phyloP scores from a whole-genome alignment of 2,113 vertebrate species.

The Lucifuga dentata region DNA sequence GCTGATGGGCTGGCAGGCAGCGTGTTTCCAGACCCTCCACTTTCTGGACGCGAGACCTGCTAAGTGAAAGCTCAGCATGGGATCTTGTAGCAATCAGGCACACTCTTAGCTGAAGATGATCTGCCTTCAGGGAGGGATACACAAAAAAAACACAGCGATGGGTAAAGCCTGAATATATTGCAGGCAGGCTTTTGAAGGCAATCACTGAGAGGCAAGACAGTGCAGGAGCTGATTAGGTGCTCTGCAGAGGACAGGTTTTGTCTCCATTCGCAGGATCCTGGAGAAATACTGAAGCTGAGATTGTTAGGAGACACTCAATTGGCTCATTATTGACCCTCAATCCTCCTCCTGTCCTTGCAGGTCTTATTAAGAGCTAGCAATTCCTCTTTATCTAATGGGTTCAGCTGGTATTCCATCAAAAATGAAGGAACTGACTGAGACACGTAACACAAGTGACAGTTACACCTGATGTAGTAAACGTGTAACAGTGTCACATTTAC shows the following conservation, averaged over 20 bases:
- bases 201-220: not conserved
- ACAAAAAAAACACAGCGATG: conserved; percentile 7
- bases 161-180: not conserved
- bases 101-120: conserved; percentile 15
- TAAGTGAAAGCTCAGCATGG: not conserved
- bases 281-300: too few relatives aligned
- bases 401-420: not conserved
- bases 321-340: conserved; percentile 24
- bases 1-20: not conserved
- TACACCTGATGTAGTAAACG: too few relatives aligned
- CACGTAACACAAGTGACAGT: not conserved
- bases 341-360: not conserved
- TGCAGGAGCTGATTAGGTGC: conserved; percentile 7
- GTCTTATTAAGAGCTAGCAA: not conserved
- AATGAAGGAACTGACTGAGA: not conserved
- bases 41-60: not conserved
- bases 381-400: conserved; percentile 6
- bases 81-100: conserved; percentile 11
- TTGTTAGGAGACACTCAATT: conserved; percentile 4
- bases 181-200: conserved; percentile 10
- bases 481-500: too few relatives aligned
- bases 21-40: not conserved
- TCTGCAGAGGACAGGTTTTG: not conserved
- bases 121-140: conserved; percentile 1
- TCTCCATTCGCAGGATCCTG: too few relatives aligned